Evolutionary conservation across 2,888 invertebrate species (phyloP).

Genomic region (Exocentrus adspersus): DNA sequence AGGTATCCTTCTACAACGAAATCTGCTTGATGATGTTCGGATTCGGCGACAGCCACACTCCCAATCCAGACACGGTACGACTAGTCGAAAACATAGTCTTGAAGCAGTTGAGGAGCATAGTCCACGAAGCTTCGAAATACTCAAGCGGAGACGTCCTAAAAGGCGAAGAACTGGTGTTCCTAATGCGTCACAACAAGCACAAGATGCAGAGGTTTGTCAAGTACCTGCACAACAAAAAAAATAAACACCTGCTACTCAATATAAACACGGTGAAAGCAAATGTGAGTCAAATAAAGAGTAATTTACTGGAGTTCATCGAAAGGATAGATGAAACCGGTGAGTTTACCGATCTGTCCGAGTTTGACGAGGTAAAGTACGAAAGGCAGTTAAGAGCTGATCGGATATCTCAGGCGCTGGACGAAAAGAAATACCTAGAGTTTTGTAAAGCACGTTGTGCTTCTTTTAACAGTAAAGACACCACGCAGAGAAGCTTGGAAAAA

Average conservation of each 20-base stretch:
- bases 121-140: slow-evolving; percentile 79
- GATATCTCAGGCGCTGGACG: slow-evolving; percentile 68
- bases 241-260: slow-evolving; percentile 61
- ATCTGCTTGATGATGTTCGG: slow-evolving; percentile 91
- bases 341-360: slow-evolving; percentile 65
- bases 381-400: slow-evolving; percentile 71
- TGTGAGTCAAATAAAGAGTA: slow-evolving; percentile 64
- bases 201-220: slow-evolving; percentile 80
- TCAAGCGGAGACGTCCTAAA: slow-evolving; percentile 66
- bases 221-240: slow-evolving; percentile 72
- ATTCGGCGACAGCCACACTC: slow-evolving; percentile 89
- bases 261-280: slow-evolving; percentile 62
- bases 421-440: slow-evolving; percentile 78
- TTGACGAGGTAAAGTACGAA: slow-evolving; percentile 69
- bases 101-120: slow-evolving; percentile 80
- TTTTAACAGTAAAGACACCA: slow-evolving; percentile 65
- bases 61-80: slow-evolving; percentile 82
- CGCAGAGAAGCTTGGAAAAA: slow-evolving; percentile 60
- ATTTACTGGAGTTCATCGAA: slow-evolving; percentile 66
- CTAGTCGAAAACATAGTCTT: slow-evolving; percentile 86
- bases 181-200: slow-evolving; percentile 83
- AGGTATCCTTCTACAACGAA: slow-evolving; percentile 70
- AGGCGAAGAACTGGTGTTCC: slow-evolving; percentile 77
- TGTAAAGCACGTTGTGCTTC: slow-evolving; percentile 82
- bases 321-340: slow-evolving; percentile 69